Evolutionary conservation across 2,113 vertebrate species (phyloP).

Genomic region (Cyprinus carpio): DNA sequence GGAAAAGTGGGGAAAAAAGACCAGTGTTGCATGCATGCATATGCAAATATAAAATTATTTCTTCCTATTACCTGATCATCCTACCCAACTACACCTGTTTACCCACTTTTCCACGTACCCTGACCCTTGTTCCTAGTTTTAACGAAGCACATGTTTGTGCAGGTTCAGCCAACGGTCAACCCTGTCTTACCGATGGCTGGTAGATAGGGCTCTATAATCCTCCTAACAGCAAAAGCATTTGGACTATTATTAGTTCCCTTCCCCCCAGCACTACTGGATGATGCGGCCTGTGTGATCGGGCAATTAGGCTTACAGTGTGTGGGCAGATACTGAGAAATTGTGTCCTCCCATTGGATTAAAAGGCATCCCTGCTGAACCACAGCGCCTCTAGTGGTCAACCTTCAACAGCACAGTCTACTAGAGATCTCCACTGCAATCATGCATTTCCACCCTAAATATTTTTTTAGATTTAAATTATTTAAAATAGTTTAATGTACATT

Average conservation of each 20-base stretch:
- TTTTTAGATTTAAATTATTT: neutral
- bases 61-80: neutral
- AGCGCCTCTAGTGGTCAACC: conserved; percentile 14
- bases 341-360: conserved; percentile 12
- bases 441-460: neutral
- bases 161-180: conserved; percentile 78
- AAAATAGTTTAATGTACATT: neutral
- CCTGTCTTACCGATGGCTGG: conserved; percentile 71
- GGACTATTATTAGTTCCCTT: conserved; percentile 70
- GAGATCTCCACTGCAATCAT: neutral
- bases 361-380: conserved; percentile 2
- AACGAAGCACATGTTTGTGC: conserved; percentile 63
- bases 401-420: neutral
- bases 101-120: neutral
- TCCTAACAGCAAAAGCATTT: conserved; percentile 77
- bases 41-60: neutral
- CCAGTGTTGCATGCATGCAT: neutral
- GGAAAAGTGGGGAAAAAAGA: neutral
- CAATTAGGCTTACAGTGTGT: conserved; percentile 55
- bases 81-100: neutral
- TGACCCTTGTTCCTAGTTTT: conserved; percentile 41
- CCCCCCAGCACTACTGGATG: conserved; percentile 18
- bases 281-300: conserved; percentile 36
- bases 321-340: conserved; percentile 34
- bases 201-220: conserved; percentile 79